Evolutionary conservation across 2,113 vertebrate genomes (phyloP), one percentile per base, ranked within the genome.

Genomic region (Campylomormyrus tamandua): DNA sequence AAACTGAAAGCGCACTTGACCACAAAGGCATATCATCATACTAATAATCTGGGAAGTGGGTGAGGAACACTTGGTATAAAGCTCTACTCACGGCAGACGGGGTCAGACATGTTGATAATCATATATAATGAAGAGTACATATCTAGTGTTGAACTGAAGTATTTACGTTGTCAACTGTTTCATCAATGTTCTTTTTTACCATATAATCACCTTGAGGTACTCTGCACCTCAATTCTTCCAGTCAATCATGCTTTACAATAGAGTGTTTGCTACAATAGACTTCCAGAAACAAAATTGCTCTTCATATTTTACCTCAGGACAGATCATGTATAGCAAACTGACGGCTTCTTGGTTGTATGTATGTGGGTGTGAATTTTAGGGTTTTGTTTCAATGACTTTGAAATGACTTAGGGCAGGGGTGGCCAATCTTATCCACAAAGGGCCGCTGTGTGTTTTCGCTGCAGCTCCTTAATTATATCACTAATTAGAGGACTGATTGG

Each of bases 191-290:
- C 24, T 58, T 52, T 35, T 21, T 58, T n/a, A 85, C 56, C 39
- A 85, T 53, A 35, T 35, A 35, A 87, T 87, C 66, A 89, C 90
- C 70, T 62, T 89, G 48, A 62, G 48, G 3, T 89, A 35, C 58
- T 80, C 31, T 89, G 84, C 19, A 77, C 45, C 74, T 92, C 58
- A 87, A 49, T 91, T 17, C 92, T 94, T 95, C 94, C 93, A 93
- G 93, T 94, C 92, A 93, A 87, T 48, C 24, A 89, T 9, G 56
- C 92, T 94, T 94, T 93, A 94, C 93, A 92, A 70, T 88, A 93
- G 92, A 83, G 74, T 39, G 17, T 80, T 89, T 27, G 13, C 13
- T n/a, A 5, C 48, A 15, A n/a, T 31, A 86, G 49, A 52, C 24
- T 50, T 86, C n/a, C 15, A 83, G 39, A 39, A 83, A 39, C 42